Base-by-base conservation (phyloP, 2,113 vertebrate genomes). In the Ptychochromis oligacanthus region DNA sequence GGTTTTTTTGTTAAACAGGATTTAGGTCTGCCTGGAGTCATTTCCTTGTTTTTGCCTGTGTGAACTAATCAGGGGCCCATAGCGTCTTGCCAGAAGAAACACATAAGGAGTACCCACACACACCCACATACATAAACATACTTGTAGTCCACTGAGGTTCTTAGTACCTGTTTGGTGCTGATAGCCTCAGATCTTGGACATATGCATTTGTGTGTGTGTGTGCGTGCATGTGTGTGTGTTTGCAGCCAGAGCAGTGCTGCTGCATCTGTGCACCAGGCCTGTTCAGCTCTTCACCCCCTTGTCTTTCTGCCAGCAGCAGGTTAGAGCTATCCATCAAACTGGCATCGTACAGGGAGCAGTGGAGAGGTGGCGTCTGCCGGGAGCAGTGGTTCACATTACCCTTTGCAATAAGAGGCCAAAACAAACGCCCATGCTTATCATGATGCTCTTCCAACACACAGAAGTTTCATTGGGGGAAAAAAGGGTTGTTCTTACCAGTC, bases 241-340 rank as follows among this genome's bases (percentile, higher is more conserved):
- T 74, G 49, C 65, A 79, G 72, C 40, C 58, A 67, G 40, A 81
- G 77, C 59, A 85, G 58, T 17, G 46, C 15, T 22, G 79, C 74
- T 87, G 89, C 92, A 93, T 93, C 91, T 95, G 94, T 82, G 77
- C 88, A 77, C 84, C 94, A 95, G 94, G 82, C 93, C 77, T 74
- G 52, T 61, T 12, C 36, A 31, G 7, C 67, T 84, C 77, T 28
- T 80, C 64, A 1, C 2, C n/a, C 57, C 7, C 17, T n/a, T 20
- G 14, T 75, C 17, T 64, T 24, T 77, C 82, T 86, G 86, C 86
- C 77, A 87, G 75, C 62, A 7, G 13, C 54, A 3, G 56, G 79
- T 85, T 77, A 81, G 70, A 88, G 77, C 88, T 40, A 93, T 93
- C 90, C 82, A 91, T 94, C 93, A 93, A 78, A 31, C 67, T 91